Evolutionary conservation across 2,113 vertebrate genomes (phyloP), one percentile per base, ranked within the genome.

Genomic region (Globicephala melas): DNA sequence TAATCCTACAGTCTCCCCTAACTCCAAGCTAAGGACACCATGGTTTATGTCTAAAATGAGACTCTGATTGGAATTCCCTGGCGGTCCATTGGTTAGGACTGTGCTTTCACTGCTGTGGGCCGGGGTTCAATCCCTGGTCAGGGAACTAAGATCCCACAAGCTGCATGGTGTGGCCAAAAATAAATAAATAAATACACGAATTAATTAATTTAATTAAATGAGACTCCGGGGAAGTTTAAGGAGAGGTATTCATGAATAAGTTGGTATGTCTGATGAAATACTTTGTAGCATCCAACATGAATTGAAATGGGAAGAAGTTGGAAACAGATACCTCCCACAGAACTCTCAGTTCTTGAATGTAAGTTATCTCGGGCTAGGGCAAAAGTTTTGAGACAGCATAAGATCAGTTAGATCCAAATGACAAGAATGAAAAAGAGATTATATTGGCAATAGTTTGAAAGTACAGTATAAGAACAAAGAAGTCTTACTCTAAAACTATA

Each of bases 401-500:
- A 36, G 21, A 93, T 83, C 87, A 80, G 23, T 15, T 87, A 83
- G 73, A 53, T 65, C 44, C 65, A 97, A 33, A 13, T 71, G 28
- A 86, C 53, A 90, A 87, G 10, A 81, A 71, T 60, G 11, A 86
- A 97, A 95, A 87, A 83, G 41, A 89, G 25, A 50, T 17, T 11
- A 17, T 18, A 76, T 53, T 95, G 80, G 36, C 36, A 93, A 47
- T 79, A 90, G 62, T 97, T 90, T 95, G 28, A 97, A 95, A 89
- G 13, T 10, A 84, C 17, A 60, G 23, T 77, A 1, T 53, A 62
- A 79, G 77, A 93, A 70, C 38, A 58, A 86, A 94, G 12, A 80
- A 91, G 31, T 76, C 5, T 65, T 87, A 81, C 36, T 47, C 44
- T 86, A 36, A 92, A 91, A 89, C 70, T 79, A 68, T 65, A 93